Conservation (phyloP, 1,140 invertebrate genomes). For the Aphaenogaster floridana region DNA sequence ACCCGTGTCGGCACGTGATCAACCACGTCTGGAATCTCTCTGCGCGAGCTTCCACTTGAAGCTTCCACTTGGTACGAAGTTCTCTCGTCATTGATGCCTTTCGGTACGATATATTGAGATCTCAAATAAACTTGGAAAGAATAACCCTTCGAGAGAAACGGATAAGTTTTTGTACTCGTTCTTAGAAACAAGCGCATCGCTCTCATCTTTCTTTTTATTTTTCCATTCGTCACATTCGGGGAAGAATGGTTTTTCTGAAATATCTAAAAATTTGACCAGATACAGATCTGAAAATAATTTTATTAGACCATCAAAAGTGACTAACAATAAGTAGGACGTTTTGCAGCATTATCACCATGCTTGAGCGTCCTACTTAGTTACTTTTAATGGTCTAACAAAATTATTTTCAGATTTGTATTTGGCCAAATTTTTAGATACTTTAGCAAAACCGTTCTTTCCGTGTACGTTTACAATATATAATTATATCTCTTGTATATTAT, state of each 20-base stretch:
- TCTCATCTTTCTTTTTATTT: not conserved
- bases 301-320: too few relatives aligned
- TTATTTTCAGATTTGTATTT: too few relatives aligned
- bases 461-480: not conserved
- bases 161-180: not conserved
- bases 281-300: too few relatives aligned
- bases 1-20: slow-evolving; percentile 38
- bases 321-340: too few relatives aligned
- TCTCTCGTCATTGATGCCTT: not conserved
- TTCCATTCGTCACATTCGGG: not conserved
- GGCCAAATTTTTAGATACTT: too few relatives aligned
- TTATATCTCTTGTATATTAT: not conserved
- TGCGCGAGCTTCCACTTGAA: slow-evolving; percentile 59
- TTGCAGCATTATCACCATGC: too few relatives aligned
- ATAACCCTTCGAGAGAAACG: not conserved
- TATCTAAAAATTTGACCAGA: too few relatives aligned
- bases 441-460: too few relatives aligned
- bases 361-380: too few relatives aligned
- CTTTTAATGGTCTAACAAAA: too few relatives aligned
- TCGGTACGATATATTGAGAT: not conserved
- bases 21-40: not conserved
- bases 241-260: too few relatives aligned
- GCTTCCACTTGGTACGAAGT: too few relatives aligned
- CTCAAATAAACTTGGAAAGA: not conserved
- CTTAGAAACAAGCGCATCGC: not conserved